These are phyloP conservation scores for Hylyphantes graminicola DNA, from an alignment of 1,140 invertebrate genomes.

Conservation along the genomic window DNA sequence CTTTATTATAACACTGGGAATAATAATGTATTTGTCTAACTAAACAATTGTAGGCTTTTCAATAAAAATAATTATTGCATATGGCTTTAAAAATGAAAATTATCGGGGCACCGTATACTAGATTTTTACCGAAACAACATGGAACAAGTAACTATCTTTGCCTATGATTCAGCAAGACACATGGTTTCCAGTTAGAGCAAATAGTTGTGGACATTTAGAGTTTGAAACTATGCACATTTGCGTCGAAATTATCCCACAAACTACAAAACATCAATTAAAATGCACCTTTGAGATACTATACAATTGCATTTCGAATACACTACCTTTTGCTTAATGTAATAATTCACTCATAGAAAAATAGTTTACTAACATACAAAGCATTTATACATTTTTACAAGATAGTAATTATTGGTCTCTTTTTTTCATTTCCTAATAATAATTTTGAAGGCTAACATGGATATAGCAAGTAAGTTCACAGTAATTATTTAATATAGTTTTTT, in stretches of 20 bases:
- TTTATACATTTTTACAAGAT: conserved; percentile 11
- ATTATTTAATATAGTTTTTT: no score
- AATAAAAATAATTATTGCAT: no score
- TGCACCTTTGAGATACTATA: conserved; percentile 11
- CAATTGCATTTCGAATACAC: conserved; percentile 6
- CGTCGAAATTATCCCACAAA: neutral
- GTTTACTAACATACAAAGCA: neutral
- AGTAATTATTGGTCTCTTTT: neutral
- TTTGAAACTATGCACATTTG: no score
- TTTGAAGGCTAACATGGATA: no score
- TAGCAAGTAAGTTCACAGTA: no score
- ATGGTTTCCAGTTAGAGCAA: neutral
- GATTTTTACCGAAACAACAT: neutral
- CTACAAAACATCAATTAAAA: conserved; percentile 14
- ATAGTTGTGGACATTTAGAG: no score
- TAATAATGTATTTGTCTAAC: no score
- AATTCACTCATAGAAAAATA: neutral
- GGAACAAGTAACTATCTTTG: neutral
- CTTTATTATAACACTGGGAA: no score
- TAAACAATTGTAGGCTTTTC: no score
- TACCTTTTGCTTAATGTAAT: neutral
- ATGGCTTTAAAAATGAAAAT: no score
- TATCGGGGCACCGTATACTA: no score
- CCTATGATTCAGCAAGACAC: conserved; percentile 2
- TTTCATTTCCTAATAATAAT: no score